A percentile compares a stretch with the other conserved stretches of the same genome.
phyloP scores from a whole-genome alignment of 2,797 vertebrate genomes.

The Cirrhinus mrigala region DNA sequence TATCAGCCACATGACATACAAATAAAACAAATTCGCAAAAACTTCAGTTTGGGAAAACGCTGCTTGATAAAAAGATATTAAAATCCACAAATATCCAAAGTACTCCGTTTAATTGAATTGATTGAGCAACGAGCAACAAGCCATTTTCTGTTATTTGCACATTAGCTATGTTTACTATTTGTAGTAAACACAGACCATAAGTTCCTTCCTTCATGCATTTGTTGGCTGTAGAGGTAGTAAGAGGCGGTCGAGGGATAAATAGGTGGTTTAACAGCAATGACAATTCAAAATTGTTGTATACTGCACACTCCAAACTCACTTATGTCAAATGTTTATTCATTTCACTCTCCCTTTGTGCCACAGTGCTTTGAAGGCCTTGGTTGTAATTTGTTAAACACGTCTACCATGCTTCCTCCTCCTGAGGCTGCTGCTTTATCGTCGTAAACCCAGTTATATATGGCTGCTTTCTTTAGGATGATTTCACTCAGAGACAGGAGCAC shows the following conservation, averaged over 20 bases:
- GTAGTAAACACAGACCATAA: too few relatives aligned
- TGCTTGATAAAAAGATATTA: not conserved
- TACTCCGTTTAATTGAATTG: not conserved
- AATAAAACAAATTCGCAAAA: not conserved
- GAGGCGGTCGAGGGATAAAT: not conserved
- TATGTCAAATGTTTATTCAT: not conserved
- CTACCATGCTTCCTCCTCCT: conserved; percentile 25
- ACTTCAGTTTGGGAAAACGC: not conserved
- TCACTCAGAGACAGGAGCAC: conserved; percentile 41
- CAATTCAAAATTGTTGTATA: not conserved
- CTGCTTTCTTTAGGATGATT: conserved; percentile 49
- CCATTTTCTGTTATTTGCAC: not conserved
- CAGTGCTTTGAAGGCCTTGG: conserved; percentile 27
- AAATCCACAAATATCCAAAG: not conserved
- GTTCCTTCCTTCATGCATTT: not conserved
- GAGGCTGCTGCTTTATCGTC: conserved; percentile 31
- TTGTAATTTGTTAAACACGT: conserved; percentile 34
- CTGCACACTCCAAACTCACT: not conserved
- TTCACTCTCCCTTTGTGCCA: conserved; percentile 7
- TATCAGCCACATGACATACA: too few relatives aligned
- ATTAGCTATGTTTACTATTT: not conserved
- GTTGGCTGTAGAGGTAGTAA: not conserved
- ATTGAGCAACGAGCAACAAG: not conserved
- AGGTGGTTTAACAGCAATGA: not conserved
- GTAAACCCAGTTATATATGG: conserved; percentile 42